Evolutionary conservation across 2,888 invertebrate species (phyloP), one percentile per base, ranked within the genome.

Genomic region (Sphaeridia pumilis): DNA sequence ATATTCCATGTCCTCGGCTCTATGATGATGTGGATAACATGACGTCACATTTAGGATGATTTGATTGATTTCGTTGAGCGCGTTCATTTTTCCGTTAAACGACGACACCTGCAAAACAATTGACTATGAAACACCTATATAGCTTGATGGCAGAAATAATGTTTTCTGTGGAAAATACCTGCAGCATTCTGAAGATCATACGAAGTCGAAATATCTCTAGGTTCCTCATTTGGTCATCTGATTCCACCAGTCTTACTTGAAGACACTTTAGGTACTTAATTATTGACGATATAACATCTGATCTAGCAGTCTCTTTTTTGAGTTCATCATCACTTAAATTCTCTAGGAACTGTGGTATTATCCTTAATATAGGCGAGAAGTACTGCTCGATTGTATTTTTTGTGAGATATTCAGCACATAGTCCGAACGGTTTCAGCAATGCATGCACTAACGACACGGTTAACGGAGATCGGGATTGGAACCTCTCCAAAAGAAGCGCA

Each of bases 1-100:
- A 85, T 90, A 93, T 68, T 89, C 89, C 69, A 92, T 86, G 58
- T 81, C 81, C 65, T 86, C 85, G 42, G 81, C 76, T 55, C 78
- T 73, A 49, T 61, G 61, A 70, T 81, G 87, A 47, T 60, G 61
- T 4, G 88, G 84, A 72, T 88, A 90, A 70, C 88, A 90, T 52
- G 86, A 83, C n/a, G 59, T 61, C 55, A 93, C 89, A 67, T 86
- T 84, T 55, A 87, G 84, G 61, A 90, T 86, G 46, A 95, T 87
- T 76, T 95, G 94, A 73, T 95, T 95, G 54, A 97, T 90, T 77
- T 97, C 95, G 72, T 95, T 94, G 59, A 97, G 75, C 22, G 95
- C 95, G 68, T 94, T 94, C 95, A 97, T 97, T 77, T 95, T 95
- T 34, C 95, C 94, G 74, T 94, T 95, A 70, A 95, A 97, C 49